Evolutionary conservation across 2,888 invertebrate genomes (phyloP), one percentile per base, ranked within the genome.

Genomic region (Zhengitettix transpicula): DNA sequence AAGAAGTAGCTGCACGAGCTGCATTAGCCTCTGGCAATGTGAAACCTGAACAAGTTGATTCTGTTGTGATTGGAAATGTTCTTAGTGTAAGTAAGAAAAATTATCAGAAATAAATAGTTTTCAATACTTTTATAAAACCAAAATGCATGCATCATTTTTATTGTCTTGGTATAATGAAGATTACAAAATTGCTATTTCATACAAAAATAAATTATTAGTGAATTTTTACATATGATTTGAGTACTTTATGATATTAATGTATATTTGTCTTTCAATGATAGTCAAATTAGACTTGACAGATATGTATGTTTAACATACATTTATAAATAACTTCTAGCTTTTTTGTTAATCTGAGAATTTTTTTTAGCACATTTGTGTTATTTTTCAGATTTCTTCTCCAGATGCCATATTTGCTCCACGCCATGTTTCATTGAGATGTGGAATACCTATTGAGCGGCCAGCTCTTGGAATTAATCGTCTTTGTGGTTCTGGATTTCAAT

Each of bases 401-500:
- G 96, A 97, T 77, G 93, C 93, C 41, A 82, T 81, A 65, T 91
- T 89, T 71, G 75, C 92, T 60, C 83, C 97, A 0, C 83, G 98
- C 10, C 97, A 98, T 73, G 85, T 88, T n/a, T 81, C 84, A 0
- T 78, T 99, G 16, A 81, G 85, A 67, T 81, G 83, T 65, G 96
- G 95, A 55, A 83, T 98, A 59, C 93, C 95, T 10, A 74, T 85
- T 65, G 87, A 90, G 54, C 83, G 77, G 62, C 95, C 96, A 1
- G 94, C 91, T 0, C 76, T 93, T 1, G 85, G 86, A 57, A 81
- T 99, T 56, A 99, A 98, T 77, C 78, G 98, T 64, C 78, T 99
- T 16, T 99, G 99, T 73, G 99, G 98, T 15, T 96, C 96, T 42
- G 98, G 98, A 1, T 99, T 99, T 74, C 98, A 99, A 72, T 83